Base-by-base conservation (phyloP, 1,140 invertebrate genomes). In the Grapholita molesta region DNA sequence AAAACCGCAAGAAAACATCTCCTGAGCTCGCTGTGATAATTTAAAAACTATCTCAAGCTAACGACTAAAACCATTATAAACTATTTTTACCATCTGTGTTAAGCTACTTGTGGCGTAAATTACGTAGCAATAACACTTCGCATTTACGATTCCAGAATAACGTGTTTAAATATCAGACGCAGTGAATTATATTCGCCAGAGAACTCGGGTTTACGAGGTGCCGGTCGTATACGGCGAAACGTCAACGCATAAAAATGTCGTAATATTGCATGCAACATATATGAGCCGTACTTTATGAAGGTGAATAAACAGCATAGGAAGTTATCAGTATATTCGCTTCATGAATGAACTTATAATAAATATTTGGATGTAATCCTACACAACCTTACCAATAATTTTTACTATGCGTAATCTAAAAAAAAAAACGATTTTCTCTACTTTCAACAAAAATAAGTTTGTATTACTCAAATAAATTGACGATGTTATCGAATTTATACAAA, bases 231-330 rank as follows among this genome's bases (percentile, higher is more conserved):
- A 69, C 71, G 52, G 48, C 64, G 70, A 71, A 75, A 80, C 81
- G 76, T 75, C 74, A 73, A 78, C 64, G 70, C 82, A 83, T 87
- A 88, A 87, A 89, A 89, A 83, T 81, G 80, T 72, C 73, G 72
- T 89, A 86, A 86, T 83, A 82, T 82, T 76, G 71, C 80, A 84
- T 85, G 82, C 84, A 83, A 82, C 82, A 83, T 80, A 83, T 85
- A 88, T 80, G 77, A 73, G 71, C 69, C 24, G 64, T 25, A 38
- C 66, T 85, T 83, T 86, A 86, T 78, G 80, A 71, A 77, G 71
- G 24, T 1, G 53, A 57, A 57, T 23, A 12, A 57, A 57, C 24
- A 25, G 35, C 35, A 5, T 9, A 9, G n/a, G n/a, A n/a, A 35
- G 33, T 35, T n/a, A 38, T 38, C 35, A 38, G 35, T 38, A 38